phyloP scores from a whole-genome alignment of 2,797 vertebrate species.

The Tangara arthus region DNA sequence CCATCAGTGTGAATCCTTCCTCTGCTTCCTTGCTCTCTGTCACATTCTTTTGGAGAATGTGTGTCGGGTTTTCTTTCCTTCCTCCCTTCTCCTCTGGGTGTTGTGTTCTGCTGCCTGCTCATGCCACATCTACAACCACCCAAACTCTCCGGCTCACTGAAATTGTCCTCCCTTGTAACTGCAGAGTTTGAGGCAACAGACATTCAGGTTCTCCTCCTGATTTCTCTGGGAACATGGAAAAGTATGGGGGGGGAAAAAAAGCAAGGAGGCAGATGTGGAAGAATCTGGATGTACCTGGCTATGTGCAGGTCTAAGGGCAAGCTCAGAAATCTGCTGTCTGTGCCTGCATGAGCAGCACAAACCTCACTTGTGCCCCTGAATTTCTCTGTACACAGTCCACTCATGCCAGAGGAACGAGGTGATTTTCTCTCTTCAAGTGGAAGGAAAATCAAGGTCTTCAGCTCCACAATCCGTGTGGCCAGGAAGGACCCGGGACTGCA shows the following conservation, averaged over 20 bases:
- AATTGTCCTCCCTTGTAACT: neutral
- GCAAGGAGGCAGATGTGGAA: neutral
- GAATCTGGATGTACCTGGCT: neutral
- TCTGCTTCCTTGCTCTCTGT: neutral
- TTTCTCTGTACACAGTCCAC: neutral
- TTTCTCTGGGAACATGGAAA: neutral
- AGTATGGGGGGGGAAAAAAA: neutral
- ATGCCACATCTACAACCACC: neutral
- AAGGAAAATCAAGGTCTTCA: neutral
- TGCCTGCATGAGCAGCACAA: neutral
- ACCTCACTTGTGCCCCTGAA: neutral
- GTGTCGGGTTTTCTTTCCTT: neutral
- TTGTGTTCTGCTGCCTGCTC: neutral
- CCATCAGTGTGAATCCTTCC: neutral
- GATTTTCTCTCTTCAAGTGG: neutral
- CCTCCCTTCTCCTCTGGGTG: constrained; percentile 2
- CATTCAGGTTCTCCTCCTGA: neutral
- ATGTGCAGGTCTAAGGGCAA: neutral
- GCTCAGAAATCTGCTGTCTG: neutral
- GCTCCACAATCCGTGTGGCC: neutral
- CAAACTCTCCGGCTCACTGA: rapidly evolving
- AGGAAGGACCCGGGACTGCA: neutral
- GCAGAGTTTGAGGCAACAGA: neutral
- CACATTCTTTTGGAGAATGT: neutral
- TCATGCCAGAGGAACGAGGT: neutral